phyloP scores from a whole-genome alignment of 2,113 vertebrate genomes.

The Redunca redunca region DNA sequence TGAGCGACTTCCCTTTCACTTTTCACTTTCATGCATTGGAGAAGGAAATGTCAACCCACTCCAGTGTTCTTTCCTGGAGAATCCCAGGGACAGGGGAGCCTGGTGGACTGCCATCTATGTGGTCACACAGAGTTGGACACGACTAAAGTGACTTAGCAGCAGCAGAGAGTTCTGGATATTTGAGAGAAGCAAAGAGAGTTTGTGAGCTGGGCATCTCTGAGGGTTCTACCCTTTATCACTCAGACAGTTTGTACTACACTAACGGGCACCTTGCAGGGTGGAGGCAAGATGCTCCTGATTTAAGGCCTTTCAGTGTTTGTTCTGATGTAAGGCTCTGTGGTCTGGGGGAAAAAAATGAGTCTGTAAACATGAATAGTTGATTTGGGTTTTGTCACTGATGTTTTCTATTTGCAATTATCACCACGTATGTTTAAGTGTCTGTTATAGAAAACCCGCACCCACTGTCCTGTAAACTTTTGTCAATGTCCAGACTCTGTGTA shows the following conservation, averaged over 20 bases:
- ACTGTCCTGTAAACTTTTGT: slow-evolving; percentile 84
- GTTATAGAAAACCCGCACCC: slow-evolving; percentile 80
- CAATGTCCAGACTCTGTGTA: slow-evolving; percentile 85
- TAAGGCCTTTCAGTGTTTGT: slow-evolving; percentile 78
- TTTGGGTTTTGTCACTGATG: slow-evolving; percentile 79
- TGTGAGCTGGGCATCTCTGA: neutral
- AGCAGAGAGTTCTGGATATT: neutral
- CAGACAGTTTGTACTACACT: slow-evolving; percentile 60
- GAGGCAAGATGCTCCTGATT: slow-evolving; percentile 78
- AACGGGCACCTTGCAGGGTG: slow-evolving; percentile 76
- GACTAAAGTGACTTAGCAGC: too few relatives aligned
- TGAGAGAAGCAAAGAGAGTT: neutral
- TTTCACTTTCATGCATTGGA: too few relatives aligned
- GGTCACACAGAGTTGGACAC: too few relatives aligned
- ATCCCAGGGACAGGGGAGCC: too few relatives aligned
- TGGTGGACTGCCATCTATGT: too few relatives aligned
- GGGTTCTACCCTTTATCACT: neutral
- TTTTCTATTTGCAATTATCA: slow-evolving; percentile 79
- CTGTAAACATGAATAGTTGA: slow-evolving; percentile 82
- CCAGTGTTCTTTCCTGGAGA: too few relatives aligned
- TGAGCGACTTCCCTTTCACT: too few relatives aligned
- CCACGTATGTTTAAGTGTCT: slow-evolving; percentile 87
- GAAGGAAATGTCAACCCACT: too few relatives aligned
- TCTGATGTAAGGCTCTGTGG: slow-evolving; percentile 77
- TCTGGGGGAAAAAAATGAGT: slow-evolving; percentile 63